Conservation (phyloP, 2,888 invertebrate species). For the Cheilosia urbana region DNA sequence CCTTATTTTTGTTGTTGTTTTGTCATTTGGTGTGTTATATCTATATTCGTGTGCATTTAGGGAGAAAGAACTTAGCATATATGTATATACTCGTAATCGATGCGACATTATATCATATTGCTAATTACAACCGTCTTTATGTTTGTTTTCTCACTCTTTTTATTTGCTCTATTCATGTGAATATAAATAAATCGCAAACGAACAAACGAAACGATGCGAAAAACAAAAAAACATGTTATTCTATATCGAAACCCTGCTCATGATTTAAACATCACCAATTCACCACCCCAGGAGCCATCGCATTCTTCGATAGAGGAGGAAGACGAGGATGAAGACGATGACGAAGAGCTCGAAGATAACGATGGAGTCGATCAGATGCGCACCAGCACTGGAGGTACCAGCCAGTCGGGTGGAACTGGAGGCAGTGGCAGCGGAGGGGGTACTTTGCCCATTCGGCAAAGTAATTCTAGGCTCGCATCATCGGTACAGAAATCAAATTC, state of each 20-base stretch:
- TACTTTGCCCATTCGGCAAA: slow-evolving; percentile 78
- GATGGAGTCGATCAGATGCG: slow-evolving; percentile 77
- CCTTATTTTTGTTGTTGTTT: slow-evolving; percentile 33
- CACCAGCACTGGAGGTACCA: slow-evolving; percentile 76
- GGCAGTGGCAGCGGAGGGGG: slow-evolving; percentile 75
- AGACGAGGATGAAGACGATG: slow-evolving; percentile 74
- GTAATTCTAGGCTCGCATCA: slow-evolving; percentile 77
- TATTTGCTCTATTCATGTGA: slow-evolving; percentile 61
- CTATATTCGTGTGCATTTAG: slow-evolving; percentile 33
- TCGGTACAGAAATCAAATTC: slow-evolving; percentile 77
- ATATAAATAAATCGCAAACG: slow-evolving; percentile 43
- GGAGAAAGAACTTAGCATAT: slow-evolving; percentile 10
- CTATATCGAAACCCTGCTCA: slow-evolving; percentile 46
- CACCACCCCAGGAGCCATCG: slow-evolving; percentile 82
- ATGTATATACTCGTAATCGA: slow-evolving; percentile 17
- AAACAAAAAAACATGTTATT: slow-evolving; percentile 15
- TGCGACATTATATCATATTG: slow-evolving; percentile 54
- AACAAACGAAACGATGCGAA: slow-evolving; percentile 1
- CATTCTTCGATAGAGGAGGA: slow-evolving; percentile 84
- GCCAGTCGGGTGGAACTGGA: slow-evolving; percentile 71
- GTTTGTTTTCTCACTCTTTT: slow-evolving; percentile 57
- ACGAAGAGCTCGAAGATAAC: slow-evolving; percentile 75
- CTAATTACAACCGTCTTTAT: slow-evolving; percentile 67
- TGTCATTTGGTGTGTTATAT: slow-evolving; percentile 23
- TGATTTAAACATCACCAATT: slow-evolving; percentile 47